Evolutionary conservation across 2,797 vertebrate species (phyloP).

Genomic region (Paguma larvata): DNA sequence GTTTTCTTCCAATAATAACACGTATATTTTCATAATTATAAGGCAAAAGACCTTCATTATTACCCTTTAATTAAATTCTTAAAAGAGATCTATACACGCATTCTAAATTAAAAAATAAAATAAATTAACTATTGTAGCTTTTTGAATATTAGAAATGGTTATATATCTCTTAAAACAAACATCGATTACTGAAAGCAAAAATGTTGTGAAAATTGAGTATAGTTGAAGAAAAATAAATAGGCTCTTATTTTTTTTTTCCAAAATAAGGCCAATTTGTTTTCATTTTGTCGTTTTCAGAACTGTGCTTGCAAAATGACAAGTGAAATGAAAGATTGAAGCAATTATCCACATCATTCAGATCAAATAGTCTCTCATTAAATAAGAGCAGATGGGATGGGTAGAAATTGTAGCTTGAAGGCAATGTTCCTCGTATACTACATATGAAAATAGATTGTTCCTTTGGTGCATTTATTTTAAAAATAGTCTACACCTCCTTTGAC

Average conservation of each 20-base stretch:
- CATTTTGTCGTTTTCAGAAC: not conserved
- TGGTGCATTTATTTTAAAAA: conserved; percentile 52
- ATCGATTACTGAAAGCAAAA: conserved; percentile 11
- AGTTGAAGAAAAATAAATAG: not conserved
- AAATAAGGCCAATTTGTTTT: not conserved
- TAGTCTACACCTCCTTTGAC: not conserved
- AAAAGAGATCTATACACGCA: not conserved
- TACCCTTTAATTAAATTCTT: not conserved
- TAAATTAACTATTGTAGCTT: not conserved
- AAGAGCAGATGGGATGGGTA: conserved; percentile 51
- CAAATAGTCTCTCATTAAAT: conserved; percentile 68
- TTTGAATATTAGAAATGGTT: not conserved
- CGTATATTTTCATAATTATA: not conserved
- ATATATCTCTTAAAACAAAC: not conserved
- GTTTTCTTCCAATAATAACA: not conserved
- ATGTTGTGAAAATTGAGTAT: not conserved
- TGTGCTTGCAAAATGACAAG: conserved; percentile 47
- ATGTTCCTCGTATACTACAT: not conserved
- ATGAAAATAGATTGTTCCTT: conserved; percentile 26
- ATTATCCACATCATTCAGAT: conserved; percentile 51
- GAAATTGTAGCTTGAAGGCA: conserved; percentile 23
- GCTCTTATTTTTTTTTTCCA: not conserved
- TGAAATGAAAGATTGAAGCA: conserved; percentile 54
- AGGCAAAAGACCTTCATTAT: not conserved
- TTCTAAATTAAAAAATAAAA: not conserved